These are phyloP conservation scores for Cynocephalus volans DNA, from an alignment of 2,113 vertebrate species.

Conservation along the genomic window DNA sequence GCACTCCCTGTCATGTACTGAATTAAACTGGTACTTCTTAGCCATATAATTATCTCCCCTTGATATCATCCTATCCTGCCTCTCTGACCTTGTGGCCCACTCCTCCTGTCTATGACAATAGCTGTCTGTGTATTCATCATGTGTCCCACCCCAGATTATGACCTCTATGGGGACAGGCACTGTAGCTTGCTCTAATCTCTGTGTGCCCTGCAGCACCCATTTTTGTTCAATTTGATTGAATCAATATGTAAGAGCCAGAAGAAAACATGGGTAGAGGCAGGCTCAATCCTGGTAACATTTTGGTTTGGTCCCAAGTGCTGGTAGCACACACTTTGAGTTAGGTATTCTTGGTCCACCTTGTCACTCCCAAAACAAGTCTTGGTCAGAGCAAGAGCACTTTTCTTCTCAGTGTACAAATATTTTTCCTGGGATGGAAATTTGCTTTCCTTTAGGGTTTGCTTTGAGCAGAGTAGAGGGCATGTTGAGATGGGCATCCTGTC, in stretches of 20 bases:
- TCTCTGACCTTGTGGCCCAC: background rate
- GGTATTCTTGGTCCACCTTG: background rate
- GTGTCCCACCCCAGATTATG: background rate
- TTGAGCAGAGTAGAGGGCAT: background rate
- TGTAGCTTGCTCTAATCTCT: background rate
- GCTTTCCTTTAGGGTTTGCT: background rate
- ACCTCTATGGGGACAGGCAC: background rate
- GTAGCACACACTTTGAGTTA: background rate
- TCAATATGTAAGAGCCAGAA: background rate
- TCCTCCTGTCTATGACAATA: background rate
- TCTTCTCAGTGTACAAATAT: background rate
- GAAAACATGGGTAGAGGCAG: background rate
- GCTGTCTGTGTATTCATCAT: background rate
- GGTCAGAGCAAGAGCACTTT: background rate
- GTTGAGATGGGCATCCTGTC: background rate
- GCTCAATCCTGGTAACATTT: background rate
- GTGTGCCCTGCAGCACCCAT: background rate
- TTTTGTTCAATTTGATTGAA: background rate
- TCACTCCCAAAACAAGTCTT: background rate
- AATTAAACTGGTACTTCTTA: background rate
- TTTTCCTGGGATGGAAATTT: background rate
- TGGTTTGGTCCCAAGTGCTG: background rate
- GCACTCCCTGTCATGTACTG: background rate
- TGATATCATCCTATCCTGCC: background rate
- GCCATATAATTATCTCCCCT: background rate